Base-by-base conservation (phyloP, 2,888 invertebrate species). In the Crematogaster levior region DNA sequence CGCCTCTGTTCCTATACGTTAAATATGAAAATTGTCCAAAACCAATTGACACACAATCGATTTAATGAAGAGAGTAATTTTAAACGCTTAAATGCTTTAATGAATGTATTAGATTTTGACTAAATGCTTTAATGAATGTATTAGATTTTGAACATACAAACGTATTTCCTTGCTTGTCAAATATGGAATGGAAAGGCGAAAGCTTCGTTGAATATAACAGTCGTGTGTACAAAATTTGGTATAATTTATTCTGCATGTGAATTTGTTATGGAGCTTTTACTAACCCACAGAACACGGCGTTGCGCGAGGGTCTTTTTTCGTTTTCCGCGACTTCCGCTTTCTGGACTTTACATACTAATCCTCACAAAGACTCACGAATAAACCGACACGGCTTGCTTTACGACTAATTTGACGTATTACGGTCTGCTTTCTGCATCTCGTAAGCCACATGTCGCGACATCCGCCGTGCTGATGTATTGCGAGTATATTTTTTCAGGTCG, bases 191-290 rank as follows among this genome's bases (percentile, higher is more conserved):
- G 48, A 80, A n/a, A 51, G 37, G 56, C 37, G n/a, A 74, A 37
- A 48, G 37, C 30, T 30, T 51, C 15, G 30, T 70, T 48, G 61
- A 74, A 46, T 61, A 61, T 74, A 61, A 80, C 60, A 74, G 60
- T 7, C 12, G 27, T 73, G 34, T 80, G 51, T 40, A 74, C 27
- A 74, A 48, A 61, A 58, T 75, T 70, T 58, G 85, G 86, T 84
- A 88, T 88, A 88, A 88, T 86, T 86, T 75, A 88, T 88, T 86
- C 73, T 72, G 73, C 75, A 86, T 77, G 66, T 75, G 58, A 68
- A 63, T 82, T 84, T 82, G 81, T 82, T 82, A 81, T 60, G 74
- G 53, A 68, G 66, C 74, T 81, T 86, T 85, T 63, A 48, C 86
- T 80, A 65, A 83, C 43, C 30, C 74, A 82, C 75, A 65, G 63